phyloP scores from a whole-genome alignment of 1,140 invertebrate species.

The Neodiprion pinetum region DNA sequence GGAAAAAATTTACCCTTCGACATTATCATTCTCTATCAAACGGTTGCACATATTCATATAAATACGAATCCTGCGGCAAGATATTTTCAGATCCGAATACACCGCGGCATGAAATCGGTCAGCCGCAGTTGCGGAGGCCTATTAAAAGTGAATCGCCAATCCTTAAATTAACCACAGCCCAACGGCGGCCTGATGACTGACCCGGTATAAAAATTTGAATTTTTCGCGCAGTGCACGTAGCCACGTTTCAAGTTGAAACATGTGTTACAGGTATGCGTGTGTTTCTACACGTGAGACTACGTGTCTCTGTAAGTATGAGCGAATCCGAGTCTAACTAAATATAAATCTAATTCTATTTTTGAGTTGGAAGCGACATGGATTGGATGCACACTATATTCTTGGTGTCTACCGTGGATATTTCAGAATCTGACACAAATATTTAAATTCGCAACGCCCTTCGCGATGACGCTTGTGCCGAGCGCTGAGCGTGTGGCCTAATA shows the following conservation, averaged over 20 bases:
- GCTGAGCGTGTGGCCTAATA: neutral
- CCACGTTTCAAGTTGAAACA: neutral
- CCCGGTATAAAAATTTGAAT: neutral
- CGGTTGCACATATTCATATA: too few species aligned
- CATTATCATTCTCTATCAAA: too few species aligned
- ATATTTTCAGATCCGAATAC: too few species aligned
- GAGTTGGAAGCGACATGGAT: neutral
- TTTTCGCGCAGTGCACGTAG: neutral
- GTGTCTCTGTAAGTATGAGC: neutral
- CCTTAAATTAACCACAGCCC: neutral
- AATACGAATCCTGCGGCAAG: too few species aligned
- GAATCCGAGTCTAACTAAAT: slow-evolving; percentile 42
- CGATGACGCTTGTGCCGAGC: neutral
- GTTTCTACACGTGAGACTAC: slow-evolving; percentile 1
- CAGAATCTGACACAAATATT: slow-evolving; percentile 46
- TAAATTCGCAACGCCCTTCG: slow-evolving; percentile 1
- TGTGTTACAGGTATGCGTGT: neutral
- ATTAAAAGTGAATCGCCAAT: slow-evolving; percentile 1
- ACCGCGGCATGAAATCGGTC: too few species aligned
- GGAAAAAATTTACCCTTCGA: too few species aligned
- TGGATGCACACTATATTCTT: slow-evolving; percentile 33
- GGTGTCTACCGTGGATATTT: slow-evolving; percentile 45
- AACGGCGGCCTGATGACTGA: neutral
- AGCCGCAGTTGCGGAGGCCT: neutral
- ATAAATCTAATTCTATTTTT: slow-evolving; percentile 58